Conservation (phyloP, 2,113 vertebrate species). For the Osmerus mordax region DNA sequence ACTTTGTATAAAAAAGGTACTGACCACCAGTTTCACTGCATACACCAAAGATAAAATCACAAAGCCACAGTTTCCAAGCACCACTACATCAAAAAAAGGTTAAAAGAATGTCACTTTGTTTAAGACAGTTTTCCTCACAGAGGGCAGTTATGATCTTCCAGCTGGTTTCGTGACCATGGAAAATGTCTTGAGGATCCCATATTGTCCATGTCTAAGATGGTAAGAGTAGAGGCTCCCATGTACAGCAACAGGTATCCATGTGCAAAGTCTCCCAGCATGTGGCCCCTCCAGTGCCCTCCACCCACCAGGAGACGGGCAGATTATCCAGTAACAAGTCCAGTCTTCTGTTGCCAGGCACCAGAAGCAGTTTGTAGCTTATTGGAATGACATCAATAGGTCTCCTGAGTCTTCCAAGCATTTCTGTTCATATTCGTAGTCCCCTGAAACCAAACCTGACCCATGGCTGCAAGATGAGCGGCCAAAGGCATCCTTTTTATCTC, state of each 20-base stretch:
- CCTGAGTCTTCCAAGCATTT: constrained; percentile 58
- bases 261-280: constrained; percentile 41
- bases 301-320: not conserved
- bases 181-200: constrained; percentile 10
- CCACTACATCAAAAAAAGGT: constrained; percentile 25
- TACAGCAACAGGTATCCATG: constrained; percentile 18
- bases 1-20: constrained; percentile 37
- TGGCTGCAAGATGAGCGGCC: constrained; percentile 8
- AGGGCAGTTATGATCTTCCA: constrained; percentile 56
- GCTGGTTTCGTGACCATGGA: constrained; percentile 12
- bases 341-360: not conserved
- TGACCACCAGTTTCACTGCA: constrained; percentile 29
- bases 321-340: not conserved
- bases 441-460: constrained; percentile 46
- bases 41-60: constrained; percentile 30
- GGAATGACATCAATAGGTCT: constrained; percentile 67
- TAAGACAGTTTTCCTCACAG: constrained; percentile 63
- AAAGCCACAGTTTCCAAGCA: constrained; percentile 40
- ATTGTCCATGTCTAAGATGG: not conserved
- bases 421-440: constrained; percentile 27
- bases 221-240: constrained; percentile 8
- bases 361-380: constrained; percentile 22
- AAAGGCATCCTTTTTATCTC: not conserved
- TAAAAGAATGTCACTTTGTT: constrained; percentile 4
- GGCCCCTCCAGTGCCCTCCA: constrained; percentile 9